Percentiles rank a stretch among this genome's conserved stretches.
These are phyloP conservation scores for Chaetops frenatus DNA, from an alignment of 2,113 vertebrate genomes.

Conservation along the genomic window DNA sequence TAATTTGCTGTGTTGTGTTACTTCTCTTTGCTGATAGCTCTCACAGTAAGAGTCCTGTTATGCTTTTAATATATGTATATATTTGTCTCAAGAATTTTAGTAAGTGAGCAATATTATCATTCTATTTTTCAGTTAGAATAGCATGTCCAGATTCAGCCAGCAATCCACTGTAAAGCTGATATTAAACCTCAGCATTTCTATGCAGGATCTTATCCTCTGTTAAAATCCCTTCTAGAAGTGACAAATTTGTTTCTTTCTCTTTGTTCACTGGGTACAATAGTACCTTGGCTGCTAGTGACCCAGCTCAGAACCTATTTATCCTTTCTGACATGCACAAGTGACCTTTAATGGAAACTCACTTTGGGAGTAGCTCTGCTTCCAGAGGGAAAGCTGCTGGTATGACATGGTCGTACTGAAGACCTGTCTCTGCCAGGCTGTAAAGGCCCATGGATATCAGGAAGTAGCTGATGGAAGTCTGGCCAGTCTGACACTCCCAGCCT, in stretches of 20 bases:
- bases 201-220: background rate
- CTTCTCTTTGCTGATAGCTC: background rate
- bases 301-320: background rate
- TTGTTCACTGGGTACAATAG: background rate
- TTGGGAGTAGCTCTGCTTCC: background rate
- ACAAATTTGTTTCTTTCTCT: background rate
- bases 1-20: background rate
- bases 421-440: background rate
- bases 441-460: background rate
- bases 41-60: background rate
- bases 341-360: background rate
- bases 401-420: background rate
- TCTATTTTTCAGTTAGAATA: background rate
- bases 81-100: background rate
- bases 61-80: background rate
- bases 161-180: background rate
- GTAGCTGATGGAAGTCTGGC: background rate
- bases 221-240: background rate
- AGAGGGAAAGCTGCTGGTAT: background rate
- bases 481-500: background rate
- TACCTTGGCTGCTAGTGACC: background rate
- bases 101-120: background rate
- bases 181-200: background rate
- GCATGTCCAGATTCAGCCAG: background rate
- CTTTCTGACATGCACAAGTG: background rate